Percentiles rank a stretch among this genome's conserved stretches.
Conservation (phyloP, 2,113 vertebrate species). For the Sceloporus tristichus region DNA sequence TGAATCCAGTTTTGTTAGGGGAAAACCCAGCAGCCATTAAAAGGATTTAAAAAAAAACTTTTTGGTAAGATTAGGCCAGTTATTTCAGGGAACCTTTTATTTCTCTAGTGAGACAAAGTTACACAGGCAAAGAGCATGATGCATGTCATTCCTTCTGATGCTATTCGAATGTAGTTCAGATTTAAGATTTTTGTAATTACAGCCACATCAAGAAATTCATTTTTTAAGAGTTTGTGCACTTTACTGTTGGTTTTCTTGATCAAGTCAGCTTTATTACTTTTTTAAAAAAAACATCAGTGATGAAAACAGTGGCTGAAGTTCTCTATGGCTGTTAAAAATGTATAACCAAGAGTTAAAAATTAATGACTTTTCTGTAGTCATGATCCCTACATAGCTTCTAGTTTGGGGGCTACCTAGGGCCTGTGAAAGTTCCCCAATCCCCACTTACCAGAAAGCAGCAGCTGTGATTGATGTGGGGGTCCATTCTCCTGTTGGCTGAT, state of each 20-base stretch:
- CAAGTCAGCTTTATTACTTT: not conserved
- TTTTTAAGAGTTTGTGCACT: not conserved
- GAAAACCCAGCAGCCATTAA: not conserved
- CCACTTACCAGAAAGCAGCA: too few relatives aligned
- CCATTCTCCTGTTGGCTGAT: too few relatives aligned
- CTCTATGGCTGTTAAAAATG: not conserved
- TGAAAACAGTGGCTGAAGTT: not conserved
- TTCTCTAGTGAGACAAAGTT: not conserved
- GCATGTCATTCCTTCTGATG: not conserved
- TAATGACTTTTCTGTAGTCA: too few relatives aligned
- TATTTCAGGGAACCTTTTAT: constrained; percentile 21
- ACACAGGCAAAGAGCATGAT: constrained; percentile 19
- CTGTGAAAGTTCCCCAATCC: too few relatives aligned
- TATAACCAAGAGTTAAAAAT: not conserved
- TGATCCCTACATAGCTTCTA: too few relatives aligned
- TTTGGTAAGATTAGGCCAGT: constrained; percentile 35
- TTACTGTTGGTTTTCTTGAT: not conserved
- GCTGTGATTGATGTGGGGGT: too few relatives aligned
- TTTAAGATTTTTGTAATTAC: not conserved
- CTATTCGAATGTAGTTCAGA: not conserved
- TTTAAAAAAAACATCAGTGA: not conserved
- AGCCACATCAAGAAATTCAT: not conserved
- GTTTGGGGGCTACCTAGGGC: too few relatives aligned
- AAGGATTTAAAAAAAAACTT: not conserved
- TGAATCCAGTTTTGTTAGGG: constrained; percentile 37